These are phyloP conservation scores for Emydoidea blandingii DNA, from an alignment of 2,797 vertebrate species.

Conservation along the genomic window DNA sequence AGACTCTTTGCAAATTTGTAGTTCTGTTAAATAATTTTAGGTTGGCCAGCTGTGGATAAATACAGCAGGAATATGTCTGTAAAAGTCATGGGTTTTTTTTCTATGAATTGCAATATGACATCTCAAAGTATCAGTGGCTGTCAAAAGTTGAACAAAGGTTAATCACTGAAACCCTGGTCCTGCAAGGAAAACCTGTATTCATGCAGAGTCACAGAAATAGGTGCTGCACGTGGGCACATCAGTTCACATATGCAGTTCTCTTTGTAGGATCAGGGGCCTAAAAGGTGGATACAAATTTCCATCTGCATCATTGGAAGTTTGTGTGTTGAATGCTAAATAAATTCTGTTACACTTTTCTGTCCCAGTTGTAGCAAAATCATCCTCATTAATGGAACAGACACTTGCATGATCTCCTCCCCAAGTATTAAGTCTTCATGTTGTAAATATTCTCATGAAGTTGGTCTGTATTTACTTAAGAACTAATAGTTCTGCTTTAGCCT, in stretches of 20 bases:
- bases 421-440: neutral
- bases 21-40: too few species aligned
- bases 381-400: neutral
- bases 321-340: neutral
- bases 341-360: neutral
- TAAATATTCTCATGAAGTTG: fast-evolving
- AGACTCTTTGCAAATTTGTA: too few species aligned
- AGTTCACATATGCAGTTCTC: neutral
- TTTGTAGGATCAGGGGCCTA: neutral
- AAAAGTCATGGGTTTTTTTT: neutral
- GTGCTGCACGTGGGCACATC: neutral
- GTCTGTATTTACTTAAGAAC: neutral
- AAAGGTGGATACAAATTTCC: neutral
- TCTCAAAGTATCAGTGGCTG: neutral
- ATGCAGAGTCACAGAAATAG: neutral
- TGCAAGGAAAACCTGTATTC: neutral
- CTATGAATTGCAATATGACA: neutral
- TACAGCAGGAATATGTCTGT: neutral
- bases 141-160: neutral
- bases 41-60: neutral
- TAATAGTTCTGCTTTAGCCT: neutral
- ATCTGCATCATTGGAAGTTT: neutral
- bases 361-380: neutral
- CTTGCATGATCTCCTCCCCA: neutral
- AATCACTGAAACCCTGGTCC: neutral